Percentiles rank a stretch among this genome's conserved stretches.
phyloP scores from a whole-genome alignment of 2,113 vertebrate species.

The Semnopithecus entellus region DNA sequence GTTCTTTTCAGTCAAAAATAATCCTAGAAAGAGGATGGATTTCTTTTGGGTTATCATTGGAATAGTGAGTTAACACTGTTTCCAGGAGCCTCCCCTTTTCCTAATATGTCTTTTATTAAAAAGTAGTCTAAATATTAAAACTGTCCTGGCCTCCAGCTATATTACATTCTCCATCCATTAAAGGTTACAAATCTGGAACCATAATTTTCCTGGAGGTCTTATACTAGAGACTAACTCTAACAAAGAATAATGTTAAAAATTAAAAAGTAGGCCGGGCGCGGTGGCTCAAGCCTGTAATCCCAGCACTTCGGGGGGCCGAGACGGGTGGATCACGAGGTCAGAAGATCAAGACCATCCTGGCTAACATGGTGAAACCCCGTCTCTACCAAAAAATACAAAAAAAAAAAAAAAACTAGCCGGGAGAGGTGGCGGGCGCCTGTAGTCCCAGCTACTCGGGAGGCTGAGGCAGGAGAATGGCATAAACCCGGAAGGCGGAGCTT shows the following conservation, averaged over 20 bases:
- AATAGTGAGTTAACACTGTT: background rate
- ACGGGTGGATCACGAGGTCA: too few species aligned
- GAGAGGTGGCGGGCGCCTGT: too few species aligned
- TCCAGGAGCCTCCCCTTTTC: background rate
- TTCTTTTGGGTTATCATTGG: background rate
- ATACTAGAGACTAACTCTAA: background rate
- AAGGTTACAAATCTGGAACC: conserved; percentile 4
- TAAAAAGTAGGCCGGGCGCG: background rate
- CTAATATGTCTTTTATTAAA: background rate
- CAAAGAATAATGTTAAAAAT: background rate
- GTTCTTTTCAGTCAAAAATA: conserved; percentile 1
- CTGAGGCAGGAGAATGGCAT: too few species aligned
- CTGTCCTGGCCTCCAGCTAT: background rate
- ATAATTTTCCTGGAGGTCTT: background rate
- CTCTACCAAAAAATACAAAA: too few species aligned
- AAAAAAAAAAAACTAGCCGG: too few species aligned
- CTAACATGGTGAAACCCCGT: too few species aligned
- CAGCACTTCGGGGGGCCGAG: too few species aligned
- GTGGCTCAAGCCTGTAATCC: too few species aligned
- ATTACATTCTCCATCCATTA: background rate
- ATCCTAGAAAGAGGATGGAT: background rate
- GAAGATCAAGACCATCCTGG: too few species aligned
- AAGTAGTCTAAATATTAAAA: background rate
- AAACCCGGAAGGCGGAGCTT: too few species aligned
- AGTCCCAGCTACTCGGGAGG: too few species aligned